Conservation (phyloP, 2,113 vertebrate species). For the Python bivittatus region DNA sequence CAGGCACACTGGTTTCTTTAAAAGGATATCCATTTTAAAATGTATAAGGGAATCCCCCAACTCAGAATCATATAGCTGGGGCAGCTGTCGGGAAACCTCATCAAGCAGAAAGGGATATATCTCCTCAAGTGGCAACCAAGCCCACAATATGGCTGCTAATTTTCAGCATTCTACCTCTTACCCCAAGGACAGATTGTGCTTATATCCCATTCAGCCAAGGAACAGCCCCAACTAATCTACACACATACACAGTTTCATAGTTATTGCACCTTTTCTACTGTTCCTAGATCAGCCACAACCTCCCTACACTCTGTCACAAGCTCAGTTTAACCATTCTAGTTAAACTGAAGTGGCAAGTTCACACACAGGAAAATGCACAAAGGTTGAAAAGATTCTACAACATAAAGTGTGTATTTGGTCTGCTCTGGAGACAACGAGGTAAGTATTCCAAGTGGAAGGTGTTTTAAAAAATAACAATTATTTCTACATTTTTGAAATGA, state of each 20-base stretch:
- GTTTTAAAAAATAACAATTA: neutral
- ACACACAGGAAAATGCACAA: neutral
- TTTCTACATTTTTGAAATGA: neutral
- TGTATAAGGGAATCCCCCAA: neutral
- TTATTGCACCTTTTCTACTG: neutral
- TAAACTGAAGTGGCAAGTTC: neutral
- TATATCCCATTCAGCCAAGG: neutral
- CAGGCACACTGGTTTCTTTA: neutral
- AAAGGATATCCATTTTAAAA: neutral
- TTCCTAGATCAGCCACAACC: neutral
- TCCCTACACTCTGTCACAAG: neutral
- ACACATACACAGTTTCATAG: neutral
- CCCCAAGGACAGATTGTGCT: neutral
- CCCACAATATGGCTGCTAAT: neutral
- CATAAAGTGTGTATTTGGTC: neutral
- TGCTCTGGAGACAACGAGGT: neutral
- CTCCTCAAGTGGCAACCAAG: neutral
- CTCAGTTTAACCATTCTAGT: neutral
- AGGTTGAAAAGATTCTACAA: neutral
- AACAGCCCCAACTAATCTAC: neutral
- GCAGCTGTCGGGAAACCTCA: neutral
- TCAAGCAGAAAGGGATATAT: neutral
- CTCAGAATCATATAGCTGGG: neutral
- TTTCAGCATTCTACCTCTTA: neutral
- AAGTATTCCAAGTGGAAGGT: neutral